Base-by-base conservation (phyloP, 2,888 invertebrate species). In the Plebejus melissa region DNA sequence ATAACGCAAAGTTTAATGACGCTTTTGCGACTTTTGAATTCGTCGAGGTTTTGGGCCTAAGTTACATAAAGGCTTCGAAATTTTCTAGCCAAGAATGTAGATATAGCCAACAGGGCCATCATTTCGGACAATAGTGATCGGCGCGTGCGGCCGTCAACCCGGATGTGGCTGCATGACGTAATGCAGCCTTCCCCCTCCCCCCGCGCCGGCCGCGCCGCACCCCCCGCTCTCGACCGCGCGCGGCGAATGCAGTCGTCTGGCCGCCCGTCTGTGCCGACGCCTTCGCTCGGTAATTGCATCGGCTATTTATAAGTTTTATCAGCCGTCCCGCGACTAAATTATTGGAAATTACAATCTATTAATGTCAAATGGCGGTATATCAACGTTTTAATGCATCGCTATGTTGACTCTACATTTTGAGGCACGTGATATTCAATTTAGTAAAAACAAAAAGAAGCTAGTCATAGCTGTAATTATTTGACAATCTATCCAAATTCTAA, bases 101-200 rank as follows among this genome's bases (percentile, higher is more conserved):
- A 60, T 32, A 65, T 65, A 65, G 65, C 65, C 36, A 36, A 77
- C 78, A 78, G 79, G 83, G 82, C 80, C 84, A 84, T 83, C 77
- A 75, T 76, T 78, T 74, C 74, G 77, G 77, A 76, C 77, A 79
- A 77, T 76, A 83, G 84, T 78, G 79, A 80, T 79, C 80, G 80
- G 78, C 82, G 80, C 84, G 87, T 90, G 90, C 90, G 91, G 89
- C 89, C 91, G 89, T 91, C 93, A 92, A 92, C 93, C 93, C 93
- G 93, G 93, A 92, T 92, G 88, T 88, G 83, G 86, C 84, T 77
- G 84, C 82, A 81, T 90, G 92, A 92, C 91, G 92, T 91, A 90
- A 92, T 86, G 82, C 89, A 88, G 89, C 88, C 90, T 89, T 88
- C 87, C 77, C 46, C 81, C 80, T 79, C 82, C 79, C 79, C 75